Base-by-base conservation (phyloP, 2,797 vertebrate species). In the Bradypodion pumilum region DNA sequence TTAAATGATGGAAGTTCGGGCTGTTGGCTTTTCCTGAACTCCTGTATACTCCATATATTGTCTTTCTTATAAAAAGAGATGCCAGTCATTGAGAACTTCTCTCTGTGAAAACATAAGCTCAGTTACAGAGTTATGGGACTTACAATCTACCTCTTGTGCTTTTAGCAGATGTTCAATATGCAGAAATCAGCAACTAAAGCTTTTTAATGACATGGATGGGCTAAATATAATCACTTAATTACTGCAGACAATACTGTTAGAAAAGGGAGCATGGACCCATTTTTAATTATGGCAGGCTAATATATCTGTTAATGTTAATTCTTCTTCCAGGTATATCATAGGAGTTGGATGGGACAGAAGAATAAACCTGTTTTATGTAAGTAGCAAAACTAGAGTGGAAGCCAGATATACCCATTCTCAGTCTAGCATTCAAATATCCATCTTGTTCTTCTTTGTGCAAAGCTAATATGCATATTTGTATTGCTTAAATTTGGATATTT, bases 361-460 rank as follows among this genome's bases (percentile, higher is more conserved):
- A 94, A 96, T 96, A 94, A 95, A 96, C 68, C 87, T 95, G 88
- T 97, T 95, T 91, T 91, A 93, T 87, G 96, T 96, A 94, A 97
- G 96, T 96, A 89, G 37, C 35, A 89, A 56, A 56, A 56, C 52
- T 19, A 56, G 52, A 56, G 52, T 15, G 21, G 52, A 56, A 56
- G 56, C 19, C 3, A 56, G 21, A 19, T 56, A 52, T 56, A 5
- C 37, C 65, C 35, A 68, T 1, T 68, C 32, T 27, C 32, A 37
- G 16, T 68, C 5, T 6, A 32, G 21, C 32, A 68, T 35, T 35
- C 5, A 16, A 16, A 37, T 19, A 21, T 12, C 19, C 65, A 35
- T 32, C 15, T 16, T 35, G 13, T 23, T 19, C 25, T 70, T 70
- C 10, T 23, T 70, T 70, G 37, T 25, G 35, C 9, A 70, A 70